A percentile compares a stretch with the other conserved stretches of the same genome.
Evolutionary conservation across 2,797 vertebrate species (phyloP).

Genomic region (Poliocrania exsul): DNA sequence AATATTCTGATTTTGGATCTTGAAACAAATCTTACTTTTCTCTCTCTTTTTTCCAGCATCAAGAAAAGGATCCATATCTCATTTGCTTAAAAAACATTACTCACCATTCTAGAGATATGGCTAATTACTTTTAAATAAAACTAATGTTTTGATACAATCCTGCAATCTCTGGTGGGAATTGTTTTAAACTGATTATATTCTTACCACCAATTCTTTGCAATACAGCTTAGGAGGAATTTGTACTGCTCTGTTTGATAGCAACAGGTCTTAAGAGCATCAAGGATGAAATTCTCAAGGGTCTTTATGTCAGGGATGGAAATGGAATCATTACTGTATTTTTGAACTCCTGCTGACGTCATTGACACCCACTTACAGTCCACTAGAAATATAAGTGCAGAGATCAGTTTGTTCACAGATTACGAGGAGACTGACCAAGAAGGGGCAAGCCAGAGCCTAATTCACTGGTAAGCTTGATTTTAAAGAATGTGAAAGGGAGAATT

Average conservation of each 20-base stretch:
- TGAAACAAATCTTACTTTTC: neutral
- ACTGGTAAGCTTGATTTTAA: slow-evolving; percentile 69
- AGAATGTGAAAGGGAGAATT: neutral
- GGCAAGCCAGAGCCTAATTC: slow-evolving; percentile 42
- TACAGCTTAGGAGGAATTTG: neutral
- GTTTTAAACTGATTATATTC: neutral
- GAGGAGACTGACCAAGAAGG: slow-evolving; percentile 26
- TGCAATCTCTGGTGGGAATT: neutral
- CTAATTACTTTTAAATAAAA: slow-evolving; percentile 33
- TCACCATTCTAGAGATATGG: neutral
- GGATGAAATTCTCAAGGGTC: slow-evolving; percentile 56
- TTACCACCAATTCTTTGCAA: neutral
- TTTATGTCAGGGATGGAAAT: slow-evolving; percentile 67
- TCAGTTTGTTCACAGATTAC: neutral
- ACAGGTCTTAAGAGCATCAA: slow-evolving; percentile 35
- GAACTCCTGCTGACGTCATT: slow-evolving; percentile 71
- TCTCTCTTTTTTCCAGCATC: neutral
- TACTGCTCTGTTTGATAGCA: slow-evolving; percentile 12
- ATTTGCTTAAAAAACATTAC: neutral
- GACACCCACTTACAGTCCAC: slow-evolving; percentile 57
- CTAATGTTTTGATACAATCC: neutral
- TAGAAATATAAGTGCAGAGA: slow-evolving; percentile 66
- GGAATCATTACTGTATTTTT: slow-evolving; percentile 73
- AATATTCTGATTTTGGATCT: neutral
- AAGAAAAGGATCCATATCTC: neutral